Evolutionary conservation across 2,888 invertebrate genomes (phyloP), one percentile per base, ranked within the genome.

Genomic region (Neuroscelio doddi): DNA sequence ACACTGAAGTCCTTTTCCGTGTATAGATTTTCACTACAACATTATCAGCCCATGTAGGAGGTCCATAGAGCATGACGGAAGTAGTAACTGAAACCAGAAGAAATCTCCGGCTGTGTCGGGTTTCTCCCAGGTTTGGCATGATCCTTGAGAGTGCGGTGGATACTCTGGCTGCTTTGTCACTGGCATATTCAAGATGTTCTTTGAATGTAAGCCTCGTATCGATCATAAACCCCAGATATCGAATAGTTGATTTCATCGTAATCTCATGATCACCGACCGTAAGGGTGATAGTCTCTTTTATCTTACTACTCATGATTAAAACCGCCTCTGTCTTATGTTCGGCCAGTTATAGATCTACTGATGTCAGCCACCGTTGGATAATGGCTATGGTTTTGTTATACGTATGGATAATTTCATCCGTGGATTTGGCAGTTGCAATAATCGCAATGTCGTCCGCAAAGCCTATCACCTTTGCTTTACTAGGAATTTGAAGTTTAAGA

Each of bases 161-260:
- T 10, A 46, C 46, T 0, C 5, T 1, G 1, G 12, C 17, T 0
- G 59, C 52, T 3, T 29, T 46, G 7, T 29, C 26, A 14, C 36
- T 32, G 16, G 10, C 27, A 7, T 14, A 9, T 12, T 21, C 14
- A 0, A 61, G 30, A 34, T 61, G 61, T 16, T 53, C 53, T 5
- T 45, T 9, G 17, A 53, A 53, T 2, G 39, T 45, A 1, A 59
- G 46, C 10, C 47, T 50, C 7, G 51, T 51, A 12, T 71, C 68
- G 7, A 74, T 21, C 42, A 34, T 30, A 3, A 70, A 50, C n/a
- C 71, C 64, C 7, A 73, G 51, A 42, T 73, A 69, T 39, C 50
- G 34, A 1, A 72, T 38, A 17, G 7, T 57, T 29, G 68, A 52
- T 30, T 39, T 24, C 0, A 61, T 50, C 16, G 10, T 38, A 4